Evolutionary conservation across 2,888 invertebrate species (phyloP), one percentile per base, ranked within the genome.

Genomic region (Heliconius hortense): DNA sequence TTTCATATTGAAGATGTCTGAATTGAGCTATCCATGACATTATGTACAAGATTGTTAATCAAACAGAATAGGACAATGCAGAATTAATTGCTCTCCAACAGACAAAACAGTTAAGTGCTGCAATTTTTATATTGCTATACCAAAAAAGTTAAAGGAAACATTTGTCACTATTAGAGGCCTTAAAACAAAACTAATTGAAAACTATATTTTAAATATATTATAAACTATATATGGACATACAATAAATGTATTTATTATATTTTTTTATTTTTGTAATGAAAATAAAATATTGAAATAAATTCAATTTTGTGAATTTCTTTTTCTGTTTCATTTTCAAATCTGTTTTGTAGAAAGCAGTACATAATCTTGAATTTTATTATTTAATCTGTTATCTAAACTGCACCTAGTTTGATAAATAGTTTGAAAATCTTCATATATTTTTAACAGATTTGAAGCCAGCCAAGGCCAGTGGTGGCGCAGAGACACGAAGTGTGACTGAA

Each of bases 191-290:
- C 13, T 56, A 13, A 24, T 21, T 13, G n/a, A 35, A 66, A 24
- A 60, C 15, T 60, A 60, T 60, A 60, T 26, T 60, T 60, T 15
- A 26, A 15, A 60, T 26, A 43, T 43, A 66, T 8, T 66, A 66
- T 66, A 56, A 4, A 35, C n/a, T n/a, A 35, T 56, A 69, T 69
- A 69, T 56, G 24, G 7, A 64, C 35, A 64, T 35, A 64, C 24
- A 24, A 18, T 66, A 24, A 5, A 39, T 15, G 15, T 15, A n/a
- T n/a, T 28, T 13, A 26, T 28, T 60, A 43, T 66, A 39, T 43
- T 18, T 66, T 24, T 39, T 43, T 5, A 66, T 66, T 66, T 43
- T 66, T 66, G 18, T 66, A 66, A 39, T 24, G 18, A 43, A 66
- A 24, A 39, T 66, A 43, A 43, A 24, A 39, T 39, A 24, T 3